A percentile compares a stretch with the other conserved stretches of the same genome.
phyloP scores from a whole-genome alignment of 2,888 invertebrate species.

The Polymixis lichenea region DNA sequence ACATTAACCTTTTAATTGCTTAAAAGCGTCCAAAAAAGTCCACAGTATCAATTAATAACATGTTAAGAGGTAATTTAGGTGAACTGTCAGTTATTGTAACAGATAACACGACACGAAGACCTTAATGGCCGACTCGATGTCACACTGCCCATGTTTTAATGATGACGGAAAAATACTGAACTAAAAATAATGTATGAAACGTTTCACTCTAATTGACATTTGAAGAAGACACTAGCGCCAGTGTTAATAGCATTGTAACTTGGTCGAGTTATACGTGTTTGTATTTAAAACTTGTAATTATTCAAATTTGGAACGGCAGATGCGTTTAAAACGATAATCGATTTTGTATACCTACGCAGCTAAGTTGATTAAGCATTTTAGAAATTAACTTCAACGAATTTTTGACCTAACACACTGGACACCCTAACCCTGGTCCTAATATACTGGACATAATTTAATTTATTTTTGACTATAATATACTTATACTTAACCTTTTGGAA shows the following conservation, averaged over 20 bases:
- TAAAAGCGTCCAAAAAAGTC: slow-evolving; percentile 65
- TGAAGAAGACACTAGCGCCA: slow-evolving; percentile 58
- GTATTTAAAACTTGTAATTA: slow-evolving; percentile 83
- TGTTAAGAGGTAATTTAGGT: slow-evolving; percentile 82
- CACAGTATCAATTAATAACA: slow-evolving; percentile 78
- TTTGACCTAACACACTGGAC: too few relatives aligned
- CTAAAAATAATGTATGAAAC: slow-evolving; percentile 49
- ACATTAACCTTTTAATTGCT: slow-evolving; percentile 67
- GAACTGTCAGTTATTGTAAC: slow-evolving; percentile 81
- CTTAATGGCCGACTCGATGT: slow-evolving; percentile 79
- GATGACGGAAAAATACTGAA: slow-evolving; percentile 46
- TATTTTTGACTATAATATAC: too few relatives aligned
- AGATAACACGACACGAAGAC: slow-evolving; percentile 73
- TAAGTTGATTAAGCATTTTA: slow-evolving; percentile 61
- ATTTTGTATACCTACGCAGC: slow-evolving; percentile 55
- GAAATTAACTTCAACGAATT: slow-evolving; percentile 23
- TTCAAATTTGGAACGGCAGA: slow-evolving; percentile 89
- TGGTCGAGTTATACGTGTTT: slow-evolving; percentile 66
- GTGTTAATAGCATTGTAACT: slow-evolving; percentile 22
- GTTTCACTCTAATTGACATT: slow-evolving; percentile 20
- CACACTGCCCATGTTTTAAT: slow-evolving; percentile 69
- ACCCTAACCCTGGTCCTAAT: too few relatives aligned
- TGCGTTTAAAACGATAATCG: slow-evolving; percentile 79
- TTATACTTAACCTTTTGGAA: too few relatives aligned
- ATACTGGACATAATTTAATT: too few relatives aligned